Evolutionary conservation across 2,888 invertebrate genomes (phyloP).

Genomic region (Diplazon laetatorius): DNA sequence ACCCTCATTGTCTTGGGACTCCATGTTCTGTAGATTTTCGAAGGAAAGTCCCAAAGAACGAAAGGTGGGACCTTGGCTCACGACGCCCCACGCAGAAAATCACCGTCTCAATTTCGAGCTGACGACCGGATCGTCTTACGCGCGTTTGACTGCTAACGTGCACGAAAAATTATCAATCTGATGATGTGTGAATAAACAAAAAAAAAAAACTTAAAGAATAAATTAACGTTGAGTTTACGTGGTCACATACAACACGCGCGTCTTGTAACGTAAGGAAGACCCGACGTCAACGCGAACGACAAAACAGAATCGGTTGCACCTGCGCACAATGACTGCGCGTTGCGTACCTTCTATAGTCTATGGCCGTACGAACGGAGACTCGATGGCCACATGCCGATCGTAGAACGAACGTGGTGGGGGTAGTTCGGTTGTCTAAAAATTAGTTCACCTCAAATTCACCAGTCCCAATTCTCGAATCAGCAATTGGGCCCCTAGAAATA

Average conservation of each 20-base stretch:
- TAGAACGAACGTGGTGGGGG: too few species aligned
- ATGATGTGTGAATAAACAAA: too few species aligned
- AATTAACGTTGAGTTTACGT: conserved; percentile 45
- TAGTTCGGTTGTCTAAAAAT: too few species aligned
- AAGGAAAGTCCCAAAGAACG: conserved; percentile 31
- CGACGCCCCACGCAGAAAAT: conserved; percentile 48
- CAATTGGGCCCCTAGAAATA: too few species aligned
- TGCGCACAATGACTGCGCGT: conserved; percentile 19
- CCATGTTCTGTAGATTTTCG: conserved; percentile 68
- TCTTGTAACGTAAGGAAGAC: conserved; percentile 56
- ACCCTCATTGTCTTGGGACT: conserved; percentile 75
- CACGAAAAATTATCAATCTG: background rate
- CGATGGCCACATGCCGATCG: too few species aligned
- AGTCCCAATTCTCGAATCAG: too few species aligned
- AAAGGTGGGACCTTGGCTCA: conserved; percentile 34
- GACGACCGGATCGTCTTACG: conserved; percentile 18
- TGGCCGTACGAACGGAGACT: too few species aligned
- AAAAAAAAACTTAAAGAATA: conserved; percentile 35
- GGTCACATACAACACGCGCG: conserved; percentile 49
- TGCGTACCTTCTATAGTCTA: background rate
- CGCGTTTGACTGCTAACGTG: background rate
- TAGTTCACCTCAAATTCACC: too few species aligned
- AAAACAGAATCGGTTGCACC: conserved; percentile 43
- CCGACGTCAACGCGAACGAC: conserved; percentile 67
- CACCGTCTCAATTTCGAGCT: conserved; percentile 17